Conservation (phyloP, 2,113 vertebrate species). For the Sinocyclocheilus anophthalmus region DNA sequence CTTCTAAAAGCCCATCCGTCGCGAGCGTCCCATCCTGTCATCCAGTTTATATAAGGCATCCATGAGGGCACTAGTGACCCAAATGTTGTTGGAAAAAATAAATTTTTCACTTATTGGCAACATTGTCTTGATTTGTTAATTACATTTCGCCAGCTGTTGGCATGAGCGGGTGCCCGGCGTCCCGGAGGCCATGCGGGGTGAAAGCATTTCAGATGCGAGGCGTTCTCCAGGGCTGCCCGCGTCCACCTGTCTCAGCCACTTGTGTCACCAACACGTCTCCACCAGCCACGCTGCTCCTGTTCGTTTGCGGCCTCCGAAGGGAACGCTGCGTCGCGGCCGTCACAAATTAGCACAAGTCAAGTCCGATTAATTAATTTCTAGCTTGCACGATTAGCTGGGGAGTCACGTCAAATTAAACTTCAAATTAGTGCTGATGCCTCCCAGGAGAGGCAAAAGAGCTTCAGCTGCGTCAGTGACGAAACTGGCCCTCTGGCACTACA, state of each 20-base stretch:
- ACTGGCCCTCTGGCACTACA: conserved; percentile 44
- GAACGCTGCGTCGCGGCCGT: conserved; percentile 45
- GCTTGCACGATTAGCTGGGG: conserved; percentile 70
- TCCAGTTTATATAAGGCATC: conserved; percentile 50
- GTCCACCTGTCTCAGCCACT: conserved; percentile 68
- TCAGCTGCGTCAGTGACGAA: neutral
- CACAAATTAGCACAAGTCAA: conserved; percentile 78
- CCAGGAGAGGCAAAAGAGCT: conserved; percentile 54
- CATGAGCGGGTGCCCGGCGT: too few species aligned
- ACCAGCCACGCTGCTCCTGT: conserved; percentile 30
- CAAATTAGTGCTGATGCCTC: conserved; percentile 75
- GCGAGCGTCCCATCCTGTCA: neutral
- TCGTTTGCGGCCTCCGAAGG: conserved; percentile 58
- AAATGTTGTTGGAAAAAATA: conserved; percentile 54
- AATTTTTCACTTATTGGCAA: neutral
- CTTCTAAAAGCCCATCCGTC: conserved; percentile 58
- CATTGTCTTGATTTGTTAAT: neutral
- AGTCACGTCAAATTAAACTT: conserved; percentile 80
- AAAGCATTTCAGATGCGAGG: too few species aligned
- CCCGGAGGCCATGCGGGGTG: too few species aligned
- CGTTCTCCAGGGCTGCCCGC: neutral
- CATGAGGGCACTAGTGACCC: conserved; percentile 64
- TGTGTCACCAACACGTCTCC: conserved; percentile 42
- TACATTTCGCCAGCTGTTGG: neutral
- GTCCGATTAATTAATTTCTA: conserved; percentile 77